These are phyloP conservation scores for Nebria salina DNA, from an alignment of 2,888 invertebrate genomes.

Conservation along the genomic window DNA sequence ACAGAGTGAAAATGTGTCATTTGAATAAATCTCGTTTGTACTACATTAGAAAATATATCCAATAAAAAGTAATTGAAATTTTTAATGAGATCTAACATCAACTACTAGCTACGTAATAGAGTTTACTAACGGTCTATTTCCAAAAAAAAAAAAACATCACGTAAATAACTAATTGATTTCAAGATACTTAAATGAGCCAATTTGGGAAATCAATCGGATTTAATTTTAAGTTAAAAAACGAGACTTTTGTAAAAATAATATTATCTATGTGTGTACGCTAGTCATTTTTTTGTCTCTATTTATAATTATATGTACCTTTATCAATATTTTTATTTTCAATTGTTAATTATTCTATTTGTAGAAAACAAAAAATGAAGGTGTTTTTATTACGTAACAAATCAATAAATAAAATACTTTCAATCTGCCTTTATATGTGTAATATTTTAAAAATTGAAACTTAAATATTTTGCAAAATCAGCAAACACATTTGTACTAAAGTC, in stretches of 20 bases:
- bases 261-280: slow-evolving; percentile 38
- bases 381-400: slow-evolving; percentile 14
- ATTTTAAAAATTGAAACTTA: slow-evolving; percentile 7
- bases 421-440: slow-evolving; percentile 36
- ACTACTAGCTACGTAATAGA: slow-evolving; percentile 14
- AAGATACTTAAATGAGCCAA: slow-evolving; percentile 20
- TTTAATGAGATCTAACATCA: slow-evolving; percentile 20
- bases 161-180: slow-evolving; percentile 18
- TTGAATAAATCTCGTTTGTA: slow-evolving; percentile 6
- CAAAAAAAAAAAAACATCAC: neutral
- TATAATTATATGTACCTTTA: slow-evolving; percentile 6
- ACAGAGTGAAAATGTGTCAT: slow-evolving; percentile 11
- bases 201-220: slow-evolving; percentile 20
- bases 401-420: slow-evolving; percentile 25
- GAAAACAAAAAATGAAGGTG: slow-evolving; percentile 2
- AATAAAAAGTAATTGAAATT: neutral
- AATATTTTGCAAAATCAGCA: slow-evolving; percentile 13
- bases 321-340: slow-evolving; percentile 25
- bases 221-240: slow-evolving; percentile 21
- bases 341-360: slow-evolving; percentile 31
- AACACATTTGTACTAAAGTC: slow-evolving; percentile 2
- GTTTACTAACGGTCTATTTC: slow-evolving; percentile 8
- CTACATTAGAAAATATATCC: slow-evolving; percentile 19
- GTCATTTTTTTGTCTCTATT: slow-evolving; percentile 37
- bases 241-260: slow-evolving; percentile 41